phyloP scores from a whole-genome alignment of 2,888 invertebrate genomes.

The Eristalis tenax region DNA sequence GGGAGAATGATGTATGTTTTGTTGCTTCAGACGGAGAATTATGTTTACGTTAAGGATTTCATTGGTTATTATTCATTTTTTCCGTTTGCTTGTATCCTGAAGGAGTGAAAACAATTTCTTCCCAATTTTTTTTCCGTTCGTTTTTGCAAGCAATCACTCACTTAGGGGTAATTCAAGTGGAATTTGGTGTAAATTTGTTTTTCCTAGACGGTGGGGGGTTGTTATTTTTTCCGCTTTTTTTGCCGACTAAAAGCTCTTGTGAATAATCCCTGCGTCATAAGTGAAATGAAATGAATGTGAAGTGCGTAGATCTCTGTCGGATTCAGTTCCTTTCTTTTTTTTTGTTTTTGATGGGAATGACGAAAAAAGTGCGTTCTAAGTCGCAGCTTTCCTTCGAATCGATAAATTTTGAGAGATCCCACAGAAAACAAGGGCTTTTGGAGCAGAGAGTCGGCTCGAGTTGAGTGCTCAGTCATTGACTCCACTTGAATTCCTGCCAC shows the following conservation, averaged over 20 bases:
- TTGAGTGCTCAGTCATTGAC: too few species aligned
- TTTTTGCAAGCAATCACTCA: slow-evolving; percentile 59
- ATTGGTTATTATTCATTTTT: slow-evolving; percentile 69
- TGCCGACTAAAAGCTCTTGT: background rate
- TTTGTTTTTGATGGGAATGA: background rate
- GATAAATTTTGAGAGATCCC: too few species aligned
- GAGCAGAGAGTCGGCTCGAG: too few species aligned
- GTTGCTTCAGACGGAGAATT: slow-evolving; percentile 66
- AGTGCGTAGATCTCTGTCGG: slow-evolving; percentile 1
- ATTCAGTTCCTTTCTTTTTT: background rate
- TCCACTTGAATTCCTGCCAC: too few species aligned
- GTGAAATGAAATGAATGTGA: background rate
- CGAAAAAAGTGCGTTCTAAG: too few species aligned
- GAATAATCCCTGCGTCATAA: slow-evolving; percentile 6
- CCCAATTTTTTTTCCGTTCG: background rate
- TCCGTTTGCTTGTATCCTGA: slow-evolving; percentile 20
- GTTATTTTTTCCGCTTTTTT: slow-evolving; percentile 11
- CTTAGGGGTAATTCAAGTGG: slow-evolving; percentile 69
- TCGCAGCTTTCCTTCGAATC: too few species aligned
- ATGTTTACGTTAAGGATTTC: slow-evolving; percentile 70
- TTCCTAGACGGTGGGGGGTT: slow-evolving; percentile 8
- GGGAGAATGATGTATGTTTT: slow-evolving; percentile 58
- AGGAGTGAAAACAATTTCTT: slow-evolving; percentile 52
- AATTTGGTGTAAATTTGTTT: slow-evolving; percentile 70
- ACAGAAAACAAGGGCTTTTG: too few species aligned